Evolutionary conservation across 2,797 vertebrate species (phyloP).

Genomic region (Poeciliopsis gracilis): DNA sequence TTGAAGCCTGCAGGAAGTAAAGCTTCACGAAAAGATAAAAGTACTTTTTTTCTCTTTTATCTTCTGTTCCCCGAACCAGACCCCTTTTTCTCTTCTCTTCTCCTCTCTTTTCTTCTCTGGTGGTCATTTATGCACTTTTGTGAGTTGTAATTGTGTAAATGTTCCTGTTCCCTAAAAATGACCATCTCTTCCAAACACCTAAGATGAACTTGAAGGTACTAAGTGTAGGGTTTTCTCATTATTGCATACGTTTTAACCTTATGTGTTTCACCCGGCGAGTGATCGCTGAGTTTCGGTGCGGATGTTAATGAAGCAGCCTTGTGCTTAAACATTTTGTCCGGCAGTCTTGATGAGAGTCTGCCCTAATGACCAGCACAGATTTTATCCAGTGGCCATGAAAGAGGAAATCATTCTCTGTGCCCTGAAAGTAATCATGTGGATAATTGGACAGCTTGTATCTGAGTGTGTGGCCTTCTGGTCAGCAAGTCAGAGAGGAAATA

Average conservation of each 20-base stretch:
- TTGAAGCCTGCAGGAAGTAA: conserved; percentile 57
- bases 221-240: conserved; percentile 60
- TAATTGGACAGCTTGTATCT: conserved; percentile 1
- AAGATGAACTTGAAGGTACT: conserved; percentile 64
- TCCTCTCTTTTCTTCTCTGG: conserved; percentile 30
- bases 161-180: conserved; percentile 60
- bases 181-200: conserved; percentile 53
- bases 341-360: neutral
- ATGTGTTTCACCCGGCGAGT: conserved; percentile 4
- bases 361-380: neutral
- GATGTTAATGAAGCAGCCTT: neutral
- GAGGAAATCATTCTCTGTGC: neutral
- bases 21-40: conserved; percentile 45
- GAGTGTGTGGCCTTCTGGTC: conserved; percentile 6
- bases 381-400: neutral
- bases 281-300: conserved; percentile 5
- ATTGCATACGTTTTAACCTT: conserved; percentile 26
- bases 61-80: conserved; percentile 12
- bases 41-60: conserved; percentile 47
- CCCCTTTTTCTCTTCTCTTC: neutral
- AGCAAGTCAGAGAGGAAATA: conserved; percentile 2
- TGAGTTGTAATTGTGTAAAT: conserved; percentile 75
- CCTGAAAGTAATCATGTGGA: neutral
- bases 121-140: conserved; percentile 80
- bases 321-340: neutral